Conservation (phyloP, 1,140 invertebrate species). For the Steinernema feltiae region DNA sequence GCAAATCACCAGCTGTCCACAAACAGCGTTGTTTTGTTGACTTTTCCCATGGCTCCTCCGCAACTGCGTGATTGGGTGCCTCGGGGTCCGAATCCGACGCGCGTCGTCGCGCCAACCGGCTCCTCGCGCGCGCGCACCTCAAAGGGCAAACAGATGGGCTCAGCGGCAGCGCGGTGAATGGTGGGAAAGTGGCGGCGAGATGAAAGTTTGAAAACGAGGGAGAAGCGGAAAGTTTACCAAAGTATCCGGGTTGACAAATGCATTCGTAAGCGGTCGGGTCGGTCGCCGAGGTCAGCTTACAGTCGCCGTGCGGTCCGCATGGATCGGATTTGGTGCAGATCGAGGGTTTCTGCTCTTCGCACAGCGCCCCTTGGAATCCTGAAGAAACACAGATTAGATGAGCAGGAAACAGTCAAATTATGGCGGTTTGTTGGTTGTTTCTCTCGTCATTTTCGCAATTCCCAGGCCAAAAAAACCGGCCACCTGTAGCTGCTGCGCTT, state of each 20-base stretch:
- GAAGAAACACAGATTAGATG: not conserved
- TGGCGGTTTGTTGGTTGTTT: too few species aligned
- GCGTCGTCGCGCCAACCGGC: not conserved
- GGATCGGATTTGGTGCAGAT: slow-evolving; percentile 1
- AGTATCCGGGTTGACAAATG: not conserved
- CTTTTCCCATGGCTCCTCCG: not conserved
- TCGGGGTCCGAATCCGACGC: not conserved
- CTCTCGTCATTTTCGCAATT: too few species aligned
- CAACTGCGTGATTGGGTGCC: not conserved
- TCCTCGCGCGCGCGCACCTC: not conserved
- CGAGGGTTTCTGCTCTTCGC: not conserved
- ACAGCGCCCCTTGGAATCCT: not conserved
- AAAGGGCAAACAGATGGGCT: slow-evolving; percentile 2
- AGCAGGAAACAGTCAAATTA: not conserved
- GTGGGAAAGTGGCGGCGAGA: slow-evolving; percentile 10
- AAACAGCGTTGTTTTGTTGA: not conserved
- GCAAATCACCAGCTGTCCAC: not conserved
- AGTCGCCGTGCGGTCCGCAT: not conserved
- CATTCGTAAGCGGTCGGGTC: not conserved
- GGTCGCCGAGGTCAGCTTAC: not conserved
- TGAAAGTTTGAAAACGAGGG: not conserved
- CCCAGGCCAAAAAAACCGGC: not conserved
- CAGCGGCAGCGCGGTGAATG: not conserved
- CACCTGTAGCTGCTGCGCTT: not conserved
- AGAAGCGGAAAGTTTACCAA: not conserved